Percentiles rank a stretch among this genome's conserved stretches.
These are phyloP conservation scores for Chromis chromis DNA, from an alignment of 2,797 vertebrate genomes.

Conservation along the genomic window DNA sequence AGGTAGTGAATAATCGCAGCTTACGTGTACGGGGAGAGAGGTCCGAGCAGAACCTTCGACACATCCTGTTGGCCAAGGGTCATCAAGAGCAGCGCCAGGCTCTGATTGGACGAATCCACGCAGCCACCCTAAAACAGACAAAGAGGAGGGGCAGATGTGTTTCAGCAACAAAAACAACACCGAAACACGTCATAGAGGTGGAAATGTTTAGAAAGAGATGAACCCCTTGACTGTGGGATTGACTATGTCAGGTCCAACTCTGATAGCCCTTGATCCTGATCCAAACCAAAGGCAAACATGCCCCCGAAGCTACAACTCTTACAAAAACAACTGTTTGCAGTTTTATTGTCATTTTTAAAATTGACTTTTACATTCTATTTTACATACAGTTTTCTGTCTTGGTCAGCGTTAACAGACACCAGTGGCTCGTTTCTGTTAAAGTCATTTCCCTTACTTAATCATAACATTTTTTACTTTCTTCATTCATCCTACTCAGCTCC, in stretches of 20 bases:
- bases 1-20: slow-evolving; percentile 39
- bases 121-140: slow-evolving; percentile 92
- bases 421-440: no score
- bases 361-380: background rate
- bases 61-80: slow-evolving; percentile 97
- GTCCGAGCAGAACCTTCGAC: slow-evolving; percentile 95
- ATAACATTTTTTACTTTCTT: no score
- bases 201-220: slow-evolving; percentile 43
- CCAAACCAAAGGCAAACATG: background rate
- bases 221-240: slow-evolving; percentile 10
- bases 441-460: no score
- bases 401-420: no score
- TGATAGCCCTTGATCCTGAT: background rate
- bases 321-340: background rate
- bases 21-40: slow-evolving; percentile 95
- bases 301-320: background rate
- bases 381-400: no score
- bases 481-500: no score
- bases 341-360: background rate
- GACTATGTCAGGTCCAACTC: slow-evolving; percentile 23
- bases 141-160: slow-evolving; percentile 2
- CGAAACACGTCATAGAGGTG: slow-evolving; percentile 42
- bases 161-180: slow-evolving; percentile 59
- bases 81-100: slow-evolving; percentile 93
- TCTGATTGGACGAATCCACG: slow-evolving; percentile 97